Percentiles rank a stretch among this genome's conserved stretches.
These are phyloP conservation scores for Steatocranus sp. DNA, from an alignment of 2,797 vertebrate species.

Conservation along the genomic window DNA sequence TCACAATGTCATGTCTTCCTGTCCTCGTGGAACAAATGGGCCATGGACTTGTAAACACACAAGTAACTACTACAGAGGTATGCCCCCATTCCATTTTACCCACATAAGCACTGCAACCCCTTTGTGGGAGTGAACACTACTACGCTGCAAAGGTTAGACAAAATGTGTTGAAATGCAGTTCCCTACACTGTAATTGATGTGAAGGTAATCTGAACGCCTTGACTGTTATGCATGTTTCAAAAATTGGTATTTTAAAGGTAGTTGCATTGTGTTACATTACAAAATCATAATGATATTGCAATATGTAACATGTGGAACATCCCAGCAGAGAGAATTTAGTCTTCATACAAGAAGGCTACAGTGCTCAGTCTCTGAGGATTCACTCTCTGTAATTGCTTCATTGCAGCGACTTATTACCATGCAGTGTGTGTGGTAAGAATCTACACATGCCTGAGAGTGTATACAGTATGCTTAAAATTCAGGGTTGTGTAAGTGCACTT, in stretches of 20 bases:
- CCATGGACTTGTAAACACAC: constrained; percentile 17
- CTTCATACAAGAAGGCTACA: background rate
- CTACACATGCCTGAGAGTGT: background rate
- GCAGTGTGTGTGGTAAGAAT: background rate
- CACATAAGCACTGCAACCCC: background rate
- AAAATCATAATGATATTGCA: background rate
- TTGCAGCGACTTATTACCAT: constrained; percentile 3
- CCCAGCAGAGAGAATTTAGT: background rate
- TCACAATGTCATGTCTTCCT: constrained; percentile 28
- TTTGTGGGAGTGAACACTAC: background rate
- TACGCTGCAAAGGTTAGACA: background rate
- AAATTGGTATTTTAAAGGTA: background rate
- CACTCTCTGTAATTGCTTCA: constrained; percentile 2
- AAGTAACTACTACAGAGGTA: background rate
- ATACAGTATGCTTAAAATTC: background rate
- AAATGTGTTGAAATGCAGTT: background rate
- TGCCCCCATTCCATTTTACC: background rate
- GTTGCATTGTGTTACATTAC: background rate
- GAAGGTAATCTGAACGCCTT: background rate
- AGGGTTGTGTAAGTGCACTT: background rate
- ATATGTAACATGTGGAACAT: background rate
- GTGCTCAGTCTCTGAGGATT: background rate
- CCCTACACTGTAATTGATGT: background rate
- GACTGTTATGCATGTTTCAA: background rate
- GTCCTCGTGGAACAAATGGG: constrained; percentile 32